phyloP scores from a whole-genome alignment of 2,113 vertebrate species.

The Strigops habroptila region DNA sequence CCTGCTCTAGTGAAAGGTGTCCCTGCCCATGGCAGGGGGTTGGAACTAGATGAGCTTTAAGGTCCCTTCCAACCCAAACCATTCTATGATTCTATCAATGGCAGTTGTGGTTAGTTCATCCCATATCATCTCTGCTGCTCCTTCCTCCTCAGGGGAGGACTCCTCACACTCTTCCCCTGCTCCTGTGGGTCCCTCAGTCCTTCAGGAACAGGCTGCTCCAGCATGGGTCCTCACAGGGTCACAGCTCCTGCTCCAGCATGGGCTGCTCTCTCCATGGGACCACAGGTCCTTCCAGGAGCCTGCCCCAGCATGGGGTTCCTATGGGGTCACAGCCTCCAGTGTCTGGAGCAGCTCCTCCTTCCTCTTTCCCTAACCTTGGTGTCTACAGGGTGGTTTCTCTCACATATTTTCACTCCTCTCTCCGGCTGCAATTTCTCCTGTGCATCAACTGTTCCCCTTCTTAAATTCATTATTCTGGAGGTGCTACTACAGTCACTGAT shows the following conservation, averaged over 20 bases:
- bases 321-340: background rate
- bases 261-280: background rate
- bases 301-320: background rate
- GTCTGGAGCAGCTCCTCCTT: background rate
- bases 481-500: too few relatives aligned
- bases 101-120: too few relatives aligned
- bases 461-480: too few relatives aligned
- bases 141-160: background rate
- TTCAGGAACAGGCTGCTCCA: background rate
- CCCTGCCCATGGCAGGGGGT: too few relatives aligned
- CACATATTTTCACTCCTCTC: too few relatives aligned
- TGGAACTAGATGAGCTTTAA: too few relatives aligned
- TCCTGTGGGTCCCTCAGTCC: background rate
- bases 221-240: background rate
- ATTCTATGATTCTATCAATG: too few relatives aligned
- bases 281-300: background rate
- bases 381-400: background rate
- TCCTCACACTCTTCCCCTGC: background rate
- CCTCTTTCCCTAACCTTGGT: background rate
- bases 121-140: rapidly evolving
- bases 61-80: too few relatives aligned
- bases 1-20: too few relatives aligned
- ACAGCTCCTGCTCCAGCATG: background rate
- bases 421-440: too few relatives aligned
- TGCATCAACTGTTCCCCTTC: background rate